A percentile compares a stretch with the other conserved stretches of the same genome.
phyloP scores from a whole-genome alignment of 2,113 vertebrate genomes.

The Gadus chalcogrammus region DNA sequence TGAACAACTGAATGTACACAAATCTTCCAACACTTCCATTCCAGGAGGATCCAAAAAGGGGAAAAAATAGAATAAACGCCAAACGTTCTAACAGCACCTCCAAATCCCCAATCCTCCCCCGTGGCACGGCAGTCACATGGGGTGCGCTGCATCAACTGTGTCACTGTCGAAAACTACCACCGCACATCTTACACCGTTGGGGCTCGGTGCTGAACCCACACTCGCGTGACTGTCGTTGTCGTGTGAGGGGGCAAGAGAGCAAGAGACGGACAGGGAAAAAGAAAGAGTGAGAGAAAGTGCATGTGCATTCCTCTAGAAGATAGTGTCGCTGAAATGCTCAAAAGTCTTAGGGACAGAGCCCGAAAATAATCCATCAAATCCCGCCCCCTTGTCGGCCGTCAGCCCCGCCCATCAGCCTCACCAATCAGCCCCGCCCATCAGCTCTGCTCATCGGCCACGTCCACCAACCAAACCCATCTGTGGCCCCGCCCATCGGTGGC shows the following conservation, averaged over 20 bases:
- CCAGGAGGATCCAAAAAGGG: slow-evolving; percentile 26
- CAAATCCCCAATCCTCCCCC: slow-evolving; percentile 2
- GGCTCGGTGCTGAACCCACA: slow-evolving; percentile 15
- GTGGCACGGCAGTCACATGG: too few relatives aligned
- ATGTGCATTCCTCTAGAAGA: background rate
- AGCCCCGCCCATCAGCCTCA: too few relatives aligned
- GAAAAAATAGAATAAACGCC: too few relatives aligned
- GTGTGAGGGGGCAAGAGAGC: background rate
- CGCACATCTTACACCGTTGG: slow-evolving; percentile 14
- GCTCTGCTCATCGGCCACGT: slow-evolving; percentile 15
- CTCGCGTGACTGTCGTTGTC: too few relatives aligned
- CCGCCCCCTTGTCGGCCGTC: too few relatives aligned
- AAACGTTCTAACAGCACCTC: background rate
- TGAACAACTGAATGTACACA: background rate
- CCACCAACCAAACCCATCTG: slow-evolving; percentile 44
- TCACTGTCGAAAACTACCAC: too few relatives aligned
- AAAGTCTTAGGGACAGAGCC: slow-evolving; percentile 5
- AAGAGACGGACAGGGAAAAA: background rate
- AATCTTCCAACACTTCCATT: slow-evolving; percentile 20
- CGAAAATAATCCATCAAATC: background rate
- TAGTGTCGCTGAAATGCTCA: background rate
- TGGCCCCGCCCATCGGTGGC: too few relatives aligned
- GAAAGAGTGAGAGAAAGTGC: background rate
- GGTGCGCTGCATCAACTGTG: too few relatives aligned
- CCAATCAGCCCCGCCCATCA: background rate